Evolutionary conservation across 2,888 invertebrate genomes (phyloP), one percentile per base, ranked within the genome.

Genomic region (Mylabris sibirica): DNA sequence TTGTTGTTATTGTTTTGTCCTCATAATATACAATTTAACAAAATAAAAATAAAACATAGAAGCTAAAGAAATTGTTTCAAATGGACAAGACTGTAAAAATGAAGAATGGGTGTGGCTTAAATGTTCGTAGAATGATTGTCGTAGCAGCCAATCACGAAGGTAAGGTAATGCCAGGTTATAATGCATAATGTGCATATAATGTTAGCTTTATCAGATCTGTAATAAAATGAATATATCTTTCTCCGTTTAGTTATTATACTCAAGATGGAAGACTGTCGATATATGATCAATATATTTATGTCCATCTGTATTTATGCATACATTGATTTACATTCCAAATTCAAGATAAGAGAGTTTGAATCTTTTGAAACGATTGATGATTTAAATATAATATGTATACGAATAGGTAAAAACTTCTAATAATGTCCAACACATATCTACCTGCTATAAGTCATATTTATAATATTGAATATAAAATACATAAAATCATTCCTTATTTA

Each of bases 261-360:
- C 84, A 84, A 84, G 84, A 84, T 84, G 84, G 84, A 84, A 83
- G 82, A 78, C 82, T 80, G 78, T 81, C 83, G 80, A 84, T 82
- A 82, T 82, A 77, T 83, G 81, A 82, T 83, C 82, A 81, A 82
- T 82, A 81, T 78, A 76, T 79, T 79, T 77, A 71, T 70, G 68
- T 70, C 72, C 71, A 72, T 44, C 8, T 63, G 64, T 68, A 17
- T 20, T 14, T 64, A 22, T 64, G 26, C 24, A 30, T 30, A 30
- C 30, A 30, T 30, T 30, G 8, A 30, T 30, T 6, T 30, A 6
- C 4, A 30, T 30, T 30, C 30, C 30, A 30, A 30, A 26, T 6
- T 30, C 30, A 30, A 30, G 8, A 30, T 30, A 30, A 30, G 8
- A 30, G 30, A 0, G 30, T 30, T 30, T 30, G 30, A 30, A 30